phyloP scores from a whole-genome alignment of 2,888 invertebrate species.

The Lepidonotus clava region DNA sequence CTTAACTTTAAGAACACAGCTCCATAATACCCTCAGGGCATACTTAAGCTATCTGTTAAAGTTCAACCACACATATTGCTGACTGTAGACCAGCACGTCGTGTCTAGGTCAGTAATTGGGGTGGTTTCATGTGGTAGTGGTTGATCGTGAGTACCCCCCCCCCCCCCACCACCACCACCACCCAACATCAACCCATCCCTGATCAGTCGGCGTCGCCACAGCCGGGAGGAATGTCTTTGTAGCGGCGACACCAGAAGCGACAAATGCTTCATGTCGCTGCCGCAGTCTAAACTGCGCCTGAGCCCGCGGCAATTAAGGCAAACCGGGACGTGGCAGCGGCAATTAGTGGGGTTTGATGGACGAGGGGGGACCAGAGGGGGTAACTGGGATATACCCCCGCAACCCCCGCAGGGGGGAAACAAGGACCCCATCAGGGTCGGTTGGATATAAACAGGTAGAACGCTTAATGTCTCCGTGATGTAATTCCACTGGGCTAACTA shows the following conservation, averaged over 20 bases:
- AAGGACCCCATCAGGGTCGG: too few species aligned
- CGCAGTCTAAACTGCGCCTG: neutral
- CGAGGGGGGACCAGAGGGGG: too few species aligned
- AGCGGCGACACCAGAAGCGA: neutral
- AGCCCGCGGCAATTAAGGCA: neutral
- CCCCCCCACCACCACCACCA: neutral
- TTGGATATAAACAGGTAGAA: neutral
- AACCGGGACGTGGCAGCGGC: neutral
- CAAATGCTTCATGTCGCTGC: neutral
- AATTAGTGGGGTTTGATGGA: neutral
- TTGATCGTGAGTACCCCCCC: neutral
- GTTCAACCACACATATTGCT: too few species aligned
- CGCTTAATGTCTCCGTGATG: neutral
- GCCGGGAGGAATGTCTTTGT: slow-evolving; percentile 20
- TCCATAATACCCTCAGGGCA: too few species aligned
- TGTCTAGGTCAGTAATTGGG: neutral
- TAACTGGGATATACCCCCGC: too few species aligned
- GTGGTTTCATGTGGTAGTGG: neutral
- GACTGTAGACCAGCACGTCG: neutral
- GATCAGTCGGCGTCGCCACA: too few species aligned
- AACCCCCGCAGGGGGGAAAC: too few species aligned
- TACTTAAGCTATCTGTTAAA: too few species aligned
- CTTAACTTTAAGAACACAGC: too few species aligned
- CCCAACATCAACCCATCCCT: neutral
- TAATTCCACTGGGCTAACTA: neutral